Base-by-base conservation (phyloP, 2,113 vertebrate species). In the Okapia johnstoni region DNA sequence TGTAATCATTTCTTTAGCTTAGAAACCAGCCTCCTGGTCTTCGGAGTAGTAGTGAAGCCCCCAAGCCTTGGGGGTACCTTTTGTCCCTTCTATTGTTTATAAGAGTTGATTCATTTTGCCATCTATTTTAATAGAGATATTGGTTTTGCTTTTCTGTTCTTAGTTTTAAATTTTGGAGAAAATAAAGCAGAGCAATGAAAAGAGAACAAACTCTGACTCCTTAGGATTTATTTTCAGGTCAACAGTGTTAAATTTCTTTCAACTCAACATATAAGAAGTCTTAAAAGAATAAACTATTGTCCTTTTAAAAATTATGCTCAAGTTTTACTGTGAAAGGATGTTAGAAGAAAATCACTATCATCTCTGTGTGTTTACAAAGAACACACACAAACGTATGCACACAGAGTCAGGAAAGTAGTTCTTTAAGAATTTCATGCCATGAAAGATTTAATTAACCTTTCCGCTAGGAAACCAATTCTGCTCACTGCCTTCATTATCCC, bases 391-490 rank as follows among this genome's bases (percentile, higher is more conserved):
- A 19, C 83, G 60, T 70, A 52, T 54, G 57, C 36, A 93, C 76
- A 91, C 16, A 88, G 36, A 95, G 92, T 79, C 77, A 90, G 94
- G 97, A 90, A 97, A 98, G 97, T 88, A 86, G 93, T 92, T 98
- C 50, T 95, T 97, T 86, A 96, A 97, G 97, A 80, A 97, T 97
- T 50, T 46, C 87, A 94, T 79, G 87, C 95, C 86, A 98, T 5
- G 36, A 73, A 98, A 98, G 97, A 98, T 98, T 98, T 98, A 98
- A 98, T 98, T 98, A 98, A 98, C 98, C 98, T 98, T 98, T 98
- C 98, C 96, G 79, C 96, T 84, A 46, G 95, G 90, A 98, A 97
- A 91, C 94, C 94, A 90, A 23, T 88, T 97, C 91, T 16, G 33
- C 94, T 93, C 66, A 60, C 87, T 92, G 95, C 95, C 83, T 97